Base-by-base conservation (phyloP, 2,797 vertebrate species). In the Neopelma chrysocephalum region DNA sequence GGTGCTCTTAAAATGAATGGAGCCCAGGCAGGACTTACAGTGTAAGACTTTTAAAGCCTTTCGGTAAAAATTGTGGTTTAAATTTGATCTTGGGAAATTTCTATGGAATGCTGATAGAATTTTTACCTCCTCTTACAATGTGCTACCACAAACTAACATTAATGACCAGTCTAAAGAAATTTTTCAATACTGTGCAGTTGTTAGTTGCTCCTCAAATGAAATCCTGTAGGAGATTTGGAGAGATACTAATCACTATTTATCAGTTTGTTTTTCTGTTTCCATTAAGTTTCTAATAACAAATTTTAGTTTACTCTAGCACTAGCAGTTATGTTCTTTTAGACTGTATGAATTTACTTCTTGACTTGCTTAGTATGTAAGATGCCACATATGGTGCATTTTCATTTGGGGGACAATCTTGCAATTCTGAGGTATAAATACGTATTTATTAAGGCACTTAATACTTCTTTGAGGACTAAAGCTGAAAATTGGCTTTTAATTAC, bases 401-500 rank as follows among this genome's bases (percentile, higher is more conserved):
- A 62, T 85, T 36, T 58, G 4, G 25, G 47, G 32, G 14, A 71
- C 43, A 6, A 12, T 89, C 47, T 78, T 83, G 70, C 38, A 69
- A 86, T 71, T 83, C 38, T 69, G 27, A 72, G 61, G 45, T 34
- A 65, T 91, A 75, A 90, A 93, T 65, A 89, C 32, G n/a, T 83
- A 40, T 90, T 89, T 92, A 71, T 81, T 90, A 75, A 60, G 58
- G 47, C n/a, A 43, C 27, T 72, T 92, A 60, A 58, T 73, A 65
- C 47, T 54, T 72, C 45, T 94, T 88, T 69, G 40, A 94, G 89
- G 54, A 61, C 36, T 27, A 45, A 90, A 91, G 70, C 68, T 92
- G 64, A 94, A 94, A 94, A 94, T 82, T 82, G 15, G 21, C 70
- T 90, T 85, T 70, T 89, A 90, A 87, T 88, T 73, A 69, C 78